These are phyloP conservation scores for Phodopus roborovskii DNA, from an alignment of 2,113 vertebrate genomes.

Conservation along the genomic window DNA sequence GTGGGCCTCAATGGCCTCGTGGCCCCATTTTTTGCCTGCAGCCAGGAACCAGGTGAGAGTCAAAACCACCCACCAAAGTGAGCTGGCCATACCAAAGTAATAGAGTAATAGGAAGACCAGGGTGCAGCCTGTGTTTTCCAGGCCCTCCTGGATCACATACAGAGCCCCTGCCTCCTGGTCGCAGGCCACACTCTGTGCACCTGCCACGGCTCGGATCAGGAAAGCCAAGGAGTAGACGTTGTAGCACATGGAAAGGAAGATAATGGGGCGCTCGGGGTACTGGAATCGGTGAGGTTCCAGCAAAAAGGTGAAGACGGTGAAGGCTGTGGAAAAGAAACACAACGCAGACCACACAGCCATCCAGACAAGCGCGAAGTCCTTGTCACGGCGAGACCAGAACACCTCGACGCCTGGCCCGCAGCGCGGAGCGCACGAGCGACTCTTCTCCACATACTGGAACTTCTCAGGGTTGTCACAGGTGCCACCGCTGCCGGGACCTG, in stretches of 20 bases:
- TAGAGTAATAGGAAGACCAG: constrained; percentile 98
- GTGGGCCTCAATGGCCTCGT: constrained; percentile 97
- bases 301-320: constrained; percentile 98
- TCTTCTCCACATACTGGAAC: constrained; percentile 97
- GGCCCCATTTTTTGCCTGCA: constrained; percentile 98
- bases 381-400: constrained; percentile 96
- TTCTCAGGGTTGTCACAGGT: constrained; percentile 95
- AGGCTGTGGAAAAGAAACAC: constrained; percentile 97
- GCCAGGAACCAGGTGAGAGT: constrained; percentile 99
- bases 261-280: constrained; percentile 98
- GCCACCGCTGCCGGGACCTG: constrained; percentile 81
- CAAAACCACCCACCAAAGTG: constrained; percentile 98
- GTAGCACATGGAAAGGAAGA: constrained; percentile 99
- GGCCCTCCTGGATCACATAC: constrained; percentile 97
- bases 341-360: constrained; percentile 98
- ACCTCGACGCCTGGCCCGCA: constrained; percentile 95
- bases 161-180: constrained; percentile 94
- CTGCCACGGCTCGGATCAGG: constrained; percentile 95
- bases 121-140: constrained; percentile 97
- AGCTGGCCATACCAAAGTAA: constrained; percentile 99
- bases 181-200: constrained; percentile 96
- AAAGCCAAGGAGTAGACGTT: constrained; percentile 98
- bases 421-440: constrained; percentile 93
- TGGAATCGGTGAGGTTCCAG: constrained; percentile 98
- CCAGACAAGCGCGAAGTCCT: constrained; percentile 98